phyloP scores from a whole-genome alignment of 2,888 invertebrate species.

The Saturnia pavonia region DNA sequence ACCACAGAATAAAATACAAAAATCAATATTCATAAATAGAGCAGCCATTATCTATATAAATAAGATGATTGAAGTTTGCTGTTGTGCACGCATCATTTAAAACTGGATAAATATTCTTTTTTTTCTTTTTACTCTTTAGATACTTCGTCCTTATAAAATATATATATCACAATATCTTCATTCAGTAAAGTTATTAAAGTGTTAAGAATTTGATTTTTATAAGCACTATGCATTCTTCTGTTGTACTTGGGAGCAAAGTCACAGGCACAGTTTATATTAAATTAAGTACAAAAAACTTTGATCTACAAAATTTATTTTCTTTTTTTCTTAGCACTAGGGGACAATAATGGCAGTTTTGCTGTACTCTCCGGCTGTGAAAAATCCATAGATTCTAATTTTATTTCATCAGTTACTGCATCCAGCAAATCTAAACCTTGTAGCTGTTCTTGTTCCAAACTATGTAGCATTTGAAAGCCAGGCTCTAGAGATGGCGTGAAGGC shows the following conservation, averaged over 20 bases:
- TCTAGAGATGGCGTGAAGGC: slow-evolving; percentile 82
- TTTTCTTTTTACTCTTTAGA: too few species aligned
- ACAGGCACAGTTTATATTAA: too few species aligned
- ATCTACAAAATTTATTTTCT: slow-evolving; percentile 53
- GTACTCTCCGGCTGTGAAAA: slow-evolving; percentile 62
- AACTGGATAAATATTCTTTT: too few species aligned
- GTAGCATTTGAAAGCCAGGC: slow-evolving; percentile 85
- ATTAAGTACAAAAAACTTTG: slow-evolving; percentile 21
- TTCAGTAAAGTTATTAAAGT: too few species aligned
- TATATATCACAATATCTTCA: too few species aligned
- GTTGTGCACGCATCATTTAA: too few species aligned
- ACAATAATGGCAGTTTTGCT: slow-evolving; percentile 56
- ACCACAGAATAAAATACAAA: slow-evolving; percentile 15
- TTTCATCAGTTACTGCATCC: slow-evolving; percentile 68
- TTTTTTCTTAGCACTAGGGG: slow-evolving; percentile 72
- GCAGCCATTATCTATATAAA: too few species aligned
- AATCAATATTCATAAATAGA: not conserved
- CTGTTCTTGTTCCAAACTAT: slow-evolving; percentile 83
- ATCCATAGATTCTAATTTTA: slow-evolving; percentile 72
- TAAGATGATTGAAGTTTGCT: too few species aligned
- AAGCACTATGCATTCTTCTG: too few species aligned
- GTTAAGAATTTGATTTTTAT: too few species aligned
- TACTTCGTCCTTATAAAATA: slow-evolving; percentile 4
- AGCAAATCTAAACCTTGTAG: slow-evolving; percentile 69
- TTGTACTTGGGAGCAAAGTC: too few species aligned